These are phyloP conservation scores for Sipunculus nudus DNA, from an alignment of 2,888 invertebrate genomes.

Conservation along the genomic window DNA sequence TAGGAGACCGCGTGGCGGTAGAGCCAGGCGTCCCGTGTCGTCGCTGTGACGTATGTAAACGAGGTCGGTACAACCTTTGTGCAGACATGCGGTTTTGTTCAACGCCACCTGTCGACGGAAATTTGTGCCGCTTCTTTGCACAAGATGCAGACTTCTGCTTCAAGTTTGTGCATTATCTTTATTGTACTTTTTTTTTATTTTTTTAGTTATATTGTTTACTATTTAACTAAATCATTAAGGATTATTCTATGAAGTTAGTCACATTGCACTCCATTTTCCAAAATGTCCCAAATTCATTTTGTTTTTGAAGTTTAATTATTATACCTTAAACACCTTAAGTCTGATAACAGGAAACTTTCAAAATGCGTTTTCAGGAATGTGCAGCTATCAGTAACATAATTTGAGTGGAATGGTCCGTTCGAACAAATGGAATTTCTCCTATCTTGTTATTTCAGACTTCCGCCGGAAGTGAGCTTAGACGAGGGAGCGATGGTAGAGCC, in stretches of 20 bases:
- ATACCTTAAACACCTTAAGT: too few relatives aligned
- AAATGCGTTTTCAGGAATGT: too few relatives aligned
- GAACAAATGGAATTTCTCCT: too few relatives aligned
- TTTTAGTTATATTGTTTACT: background rate
- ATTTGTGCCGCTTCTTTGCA: constrained; percentile 44
- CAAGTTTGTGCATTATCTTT: constrained; percentile 44
- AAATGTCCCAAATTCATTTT: too few relatives aligned
- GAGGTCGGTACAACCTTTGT: constrained; percentile 52
- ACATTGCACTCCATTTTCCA: too few relatives aligned
- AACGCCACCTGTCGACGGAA: constrained; percentile 53
- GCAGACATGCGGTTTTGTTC: constrained; percentile 54
- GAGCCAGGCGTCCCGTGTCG: constrained; percentile 54
- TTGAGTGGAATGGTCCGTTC: too few relatives aligned
- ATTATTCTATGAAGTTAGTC: too few relatives aligned
- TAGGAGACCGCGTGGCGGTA: constrained; percentile 53
- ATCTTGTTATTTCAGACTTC: constrained; percentile 52
- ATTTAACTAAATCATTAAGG: too few relatives aligned
- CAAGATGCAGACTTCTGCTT: constrained; percentile 54
- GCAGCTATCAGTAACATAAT: too few relatives aligned
- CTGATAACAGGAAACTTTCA: too few relatives aligned
- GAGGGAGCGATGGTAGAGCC: constrained; percentile 61
- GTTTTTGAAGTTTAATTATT: too few relatives aligned
- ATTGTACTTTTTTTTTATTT: constrained; percentile 3
- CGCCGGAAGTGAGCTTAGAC: constrained; percentile 53
- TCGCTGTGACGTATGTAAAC: constrained; percentile 45